Percentiles rank a stretch among this genome's conserved stretches.
phyloP scores from a whole-genome alignment of 2,113 vertebrate genomes.

The Podarcis muralis region DNA sequence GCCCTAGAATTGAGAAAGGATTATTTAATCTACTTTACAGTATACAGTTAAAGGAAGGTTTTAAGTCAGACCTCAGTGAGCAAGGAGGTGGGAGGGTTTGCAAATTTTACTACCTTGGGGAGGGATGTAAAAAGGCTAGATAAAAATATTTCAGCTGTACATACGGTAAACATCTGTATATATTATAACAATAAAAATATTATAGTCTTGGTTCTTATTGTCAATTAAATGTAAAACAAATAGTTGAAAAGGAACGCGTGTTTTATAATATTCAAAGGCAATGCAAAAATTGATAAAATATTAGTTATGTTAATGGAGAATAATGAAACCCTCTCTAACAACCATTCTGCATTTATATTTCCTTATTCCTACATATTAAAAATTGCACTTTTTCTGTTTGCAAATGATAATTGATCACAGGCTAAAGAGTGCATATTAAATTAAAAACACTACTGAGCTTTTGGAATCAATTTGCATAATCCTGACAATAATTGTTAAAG shows the following conservation, averaged over 20 bases:
- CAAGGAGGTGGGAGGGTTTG: neutral
- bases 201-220: neutral
- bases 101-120: neutral
- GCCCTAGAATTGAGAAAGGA: neutral
- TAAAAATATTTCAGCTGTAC: neutral
- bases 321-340: slow-evolving; percentile 54
- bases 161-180: neutral
- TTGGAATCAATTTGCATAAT: slow-evolving; percentile 62
- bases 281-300: slow-evolving; percentile 56
- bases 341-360: slow-evolving; percentile 30
- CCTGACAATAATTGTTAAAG: slow-evolving; percentile 65
- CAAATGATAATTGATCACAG: slow-evolving; percentile 41
- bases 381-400: slow-evolving; percentile 52
- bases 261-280: slow-evolving; percentile 50
- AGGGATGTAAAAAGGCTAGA: neutral
- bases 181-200: neutral
- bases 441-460: slow-evolving; percentile 51
- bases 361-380: slow-evolving; percentile 38
- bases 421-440: slow-evolving; percentile 54
- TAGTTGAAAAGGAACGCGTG: slow-evolving; percentile 39
- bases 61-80: neutral
- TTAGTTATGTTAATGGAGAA: slow-evolving; percentile 65
- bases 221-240: neutral
- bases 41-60: neutral
- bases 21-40: neutral